phyloP scores from a whole-genome alignment of 2,113 vertebrate genomes.

The Gorsachius goisagi region DNA sequence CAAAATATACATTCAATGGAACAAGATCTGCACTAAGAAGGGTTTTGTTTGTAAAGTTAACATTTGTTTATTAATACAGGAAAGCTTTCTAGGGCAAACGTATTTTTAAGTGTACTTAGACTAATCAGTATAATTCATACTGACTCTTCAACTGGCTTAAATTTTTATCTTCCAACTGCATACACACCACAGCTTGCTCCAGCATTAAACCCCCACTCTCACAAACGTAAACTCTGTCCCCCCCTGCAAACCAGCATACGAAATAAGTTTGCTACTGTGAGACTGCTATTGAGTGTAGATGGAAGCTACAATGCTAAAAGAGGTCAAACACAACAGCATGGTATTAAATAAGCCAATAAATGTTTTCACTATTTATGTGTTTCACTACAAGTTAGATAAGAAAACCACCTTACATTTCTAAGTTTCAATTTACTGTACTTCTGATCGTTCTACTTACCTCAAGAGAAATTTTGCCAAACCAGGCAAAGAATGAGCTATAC shows the following conservation, averaged over 20 bases:
- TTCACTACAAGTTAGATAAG: not conserved
- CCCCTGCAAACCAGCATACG: not conserved
- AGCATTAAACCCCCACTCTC: not conserved
- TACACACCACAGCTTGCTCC: not conserved
- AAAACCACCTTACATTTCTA: not conserved
- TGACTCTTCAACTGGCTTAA: not conserved
- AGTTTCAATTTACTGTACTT: not conserved
- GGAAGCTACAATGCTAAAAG: not conserved
- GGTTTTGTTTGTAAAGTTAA: not conserved
- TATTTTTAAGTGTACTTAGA: not conserved
- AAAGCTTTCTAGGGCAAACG: not conserved
- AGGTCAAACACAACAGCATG: not conserved
- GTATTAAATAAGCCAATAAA: not conserved
- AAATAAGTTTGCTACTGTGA: not conserved
- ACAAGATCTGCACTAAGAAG: not conserved
- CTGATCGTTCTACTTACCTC: slow-evolving; percentile 81
- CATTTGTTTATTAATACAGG: not conserved
- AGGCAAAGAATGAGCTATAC: slow-evolving; percentile 97
- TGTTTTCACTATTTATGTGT: not conserved
- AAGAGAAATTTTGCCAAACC: slow-evolving; percentile 97
- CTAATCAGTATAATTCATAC: not conserved
- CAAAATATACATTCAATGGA: not conserved
- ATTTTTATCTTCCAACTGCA: not conserved
- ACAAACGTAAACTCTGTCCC: not conserved
- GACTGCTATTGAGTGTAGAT: not conserved